These are phyloP conservation scores for Augochlorella aurata DNA, from an alignment of 2,888 invertebrate genomes.

Conservation along the genomic window DNA sequence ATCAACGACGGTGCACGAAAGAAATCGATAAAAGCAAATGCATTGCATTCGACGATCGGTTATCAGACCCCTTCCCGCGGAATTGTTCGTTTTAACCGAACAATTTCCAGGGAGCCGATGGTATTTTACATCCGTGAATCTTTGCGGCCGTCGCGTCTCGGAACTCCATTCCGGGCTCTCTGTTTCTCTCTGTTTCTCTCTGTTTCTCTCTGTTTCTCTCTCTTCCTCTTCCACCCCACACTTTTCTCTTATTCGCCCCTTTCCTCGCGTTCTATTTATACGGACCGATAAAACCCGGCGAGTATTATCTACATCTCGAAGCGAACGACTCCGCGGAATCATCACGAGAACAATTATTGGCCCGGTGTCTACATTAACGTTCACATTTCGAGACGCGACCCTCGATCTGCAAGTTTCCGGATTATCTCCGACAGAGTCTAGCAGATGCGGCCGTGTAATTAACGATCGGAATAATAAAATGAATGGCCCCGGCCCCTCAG, in stretches of 20 bases:
- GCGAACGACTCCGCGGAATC: constrained; percentile 20
- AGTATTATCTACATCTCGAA: constrained; percentile 16
- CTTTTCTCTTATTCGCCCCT: background rate
- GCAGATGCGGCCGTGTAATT: background rate
- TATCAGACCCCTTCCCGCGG: constrained; percentile 3
- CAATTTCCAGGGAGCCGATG: constrained; percentile 17
- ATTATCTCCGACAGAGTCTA: background rate
- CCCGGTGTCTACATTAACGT: constrained; percentile 21
- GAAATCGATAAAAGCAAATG: constrained; percentile 34
- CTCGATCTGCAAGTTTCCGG: background rate
- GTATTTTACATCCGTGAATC: constrained; percentile 31
- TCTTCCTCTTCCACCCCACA: background rate
- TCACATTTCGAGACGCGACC: background rate
- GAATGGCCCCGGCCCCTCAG: background rate
- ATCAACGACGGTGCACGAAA: background rate
- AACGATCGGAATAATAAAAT: constrained; percentile 9
- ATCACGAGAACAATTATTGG: constrained; percentile 37
- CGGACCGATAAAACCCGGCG: constrained; percentile 30
- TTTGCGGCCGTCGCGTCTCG: constrained; percentile 21
- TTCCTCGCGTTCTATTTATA: background rate
- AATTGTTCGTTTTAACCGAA: constrained; percentile 27
- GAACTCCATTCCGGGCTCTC: background rate
- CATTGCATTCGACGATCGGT: constrained; percentile 26
- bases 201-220: background rate
- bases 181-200: background rate